Evolutionary conservation across 2,888 invertebrate genomes (phyloP), one percentile per base, ranked within the genome.

Genomic region (Bugula neritina): DNA sequence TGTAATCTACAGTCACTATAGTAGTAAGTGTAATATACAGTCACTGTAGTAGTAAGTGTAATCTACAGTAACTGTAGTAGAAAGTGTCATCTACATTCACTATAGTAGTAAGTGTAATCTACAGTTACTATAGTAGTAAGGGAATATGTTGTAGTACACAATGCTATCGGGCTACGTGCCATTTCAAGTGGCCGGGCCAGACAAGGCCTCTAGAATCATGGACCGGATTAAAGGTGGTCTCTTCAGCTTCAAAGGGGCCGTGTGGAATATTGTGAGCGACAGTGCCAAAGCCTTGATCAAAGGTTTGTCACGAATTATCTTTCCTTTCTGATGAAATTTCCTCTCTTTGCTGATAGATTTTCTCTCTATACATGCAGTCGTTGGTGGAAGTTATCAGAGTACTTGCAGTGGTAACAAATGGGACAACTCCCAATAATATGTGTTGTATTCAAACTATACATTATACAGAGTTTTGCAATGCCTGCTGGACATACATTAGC

Each of bases 111-210:
- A 13, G 52, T 52, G 52, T 52, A 13, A 13, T 52, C 10, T 52
- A 52, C 52, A 52, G 10, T n/a, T n/a, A n/a, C n/a, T n/a, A n/a
- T n/a, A n/a, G n/a, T n/a, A n/a, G n/a, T n/a, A n/a, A n/a, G n/a
- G n/a, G n/a, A n/a, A n/a, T n/a, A n/a, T n/a, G n/a, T 81, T 87
- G 55, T 83, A 88, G 89, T 92, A 91, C 82, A 90, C 90, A 72
- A 90, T 92, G 90, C 84, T 96, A 69, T 90, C 92, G 74, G 96
- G 96, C 0, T 89, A 90, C 79, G 91, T 93, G 0, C 95, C 96
- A 0, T 96, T 94, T 86, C 90, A 90, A 77, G 82, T 84, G 1
- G 89, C 89, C 0, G 87, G 89, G 57, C 90, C 90, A 75, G 90
- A 91, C 77, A 90, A 89, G n/a, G 89, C 91, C 27, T 88, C 88